Percentiles rank a stretch among this genome's conserved stretches.
phyloP scores from a whole-genome alignment of 2,888 invertebrate species.

The Pseudococcus jackbeardsleyi region DNA sequence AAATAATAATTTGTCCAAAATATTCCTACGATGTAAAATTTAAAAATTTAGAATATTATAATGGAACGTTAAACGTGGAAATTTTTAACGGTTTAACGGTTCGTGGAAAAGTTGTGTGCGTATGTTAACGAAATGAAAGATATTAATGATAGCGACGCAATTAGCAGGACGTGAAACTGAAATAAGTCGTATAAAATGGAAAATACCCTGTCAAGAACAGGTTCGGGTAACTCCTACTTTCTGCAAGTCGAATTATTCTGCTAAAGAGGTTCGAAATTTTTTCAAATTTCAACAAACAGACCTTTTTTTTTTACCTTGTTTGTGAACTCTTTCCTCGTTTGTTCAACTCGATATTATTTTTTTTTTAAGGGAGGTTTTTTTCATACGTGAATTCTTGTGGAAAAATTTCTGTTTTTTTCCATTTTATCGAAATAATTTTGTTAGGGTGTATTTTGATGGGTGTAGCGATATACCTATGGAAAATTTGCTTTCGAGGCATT shows the following conservation, averaged over 20 bases:
- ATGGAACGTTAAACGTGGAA: background rate
- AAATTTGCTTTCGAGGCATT: background rate
- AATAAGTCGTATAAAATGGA: constrained; percentile 36
- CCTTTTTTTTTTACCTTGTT: background rate
- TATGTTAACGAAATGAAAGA: constrained; percentile 57
- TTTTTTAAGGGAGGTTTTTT: background rate
- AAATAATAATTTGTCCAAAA: background rate
- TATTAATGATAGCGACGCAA: constrained; percentile 58
- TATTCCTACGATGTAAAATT: background rate
- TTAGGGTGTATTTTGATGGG: background rate
- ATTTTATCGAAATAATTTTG: too few relatives aligned
- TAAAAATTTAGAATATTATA: background rate
- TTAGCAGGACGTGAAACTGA: constrained; percentile 55
- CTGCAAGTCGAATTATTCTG: constrained; percentile 46
- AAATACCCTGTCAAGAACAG: constrained; percentile 60
- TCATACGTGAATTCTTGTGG: too few relatives aligned
- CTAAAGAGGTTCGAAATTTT: constrained; percentile 24
- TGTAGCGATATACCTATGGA: background rate
- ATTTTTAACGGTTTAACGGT: constrained; percentile 5
- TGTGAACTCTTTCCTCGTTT: background rate
- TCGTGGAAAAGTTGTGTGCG: constrained; percentile 48
- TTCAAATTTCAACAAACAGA: background rate
- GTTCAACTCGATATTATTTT: background rate
- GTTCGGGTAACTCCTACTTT: constrained; percentile 56
- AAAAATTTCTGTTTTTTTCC: too few relatives aligned